Evolutionary conservation across 2,888 invertebrate genomes (phyloP), one percentile per base, ranked within the genome.

Genomic region (Napeogenes inachia): DNA sequence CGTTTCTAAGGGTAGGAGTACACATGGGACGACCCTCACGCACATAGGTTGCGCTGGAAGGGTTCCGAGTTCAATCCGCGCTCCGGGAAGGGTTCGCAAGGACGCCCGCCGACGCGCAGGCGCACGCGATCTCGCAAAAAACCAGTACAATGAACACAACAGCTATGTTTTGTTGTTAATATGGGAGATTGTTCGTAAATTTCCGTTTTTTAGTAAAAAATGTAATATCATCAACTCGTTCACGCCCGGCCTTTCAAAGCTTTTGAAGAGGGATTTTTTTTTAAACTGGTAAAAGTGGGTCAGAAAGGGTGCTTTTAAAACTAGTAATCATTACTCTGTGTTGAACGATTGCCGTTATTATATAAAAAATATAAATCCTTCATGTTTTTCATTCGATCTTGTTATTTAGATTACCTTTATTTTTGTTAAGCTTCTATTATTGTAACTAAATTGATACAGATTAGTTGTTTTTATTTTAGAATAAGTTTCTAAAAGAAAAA

Each of bases 181-280:
- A 88, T 84, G 81, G 79, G 80, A 84, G 89, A 90, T 89, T 90
- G 90, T 89, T 89, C 89, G 89, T 84, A 82, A 88, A 87, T 89
- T 89, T 84, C 66, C 81, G 85, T 87, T 82, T 81, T 84, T 75
- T 74, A 30, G 56, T 74, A 87, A 88, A 87, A 90, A 89, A 87
- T 82, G 85, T 90, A 90, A 90, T 90, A 90, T 90, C 89, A 90
- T 90, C 90, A 90, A 90, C 90, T 90, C 90, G 90, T 90, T 90
- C 90, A 90, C 90, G 90, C 90, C 90, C 89, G 90, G 85, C 71
- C 75, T 86, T 90, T 90, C 84, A 88, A 90, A 85, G 76, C 81
- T 80, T 79, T 86, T 84, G 83, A 84, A 87, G 85, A 86, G 89
- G 84, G 86, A 85, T 81, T 85, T 85, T 85, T 82, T 86, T 85